phyloP scores from a whole-genome alignment of 1,140 invertebrate species.

The Cyrtorhinus lividipennis region DNA sequence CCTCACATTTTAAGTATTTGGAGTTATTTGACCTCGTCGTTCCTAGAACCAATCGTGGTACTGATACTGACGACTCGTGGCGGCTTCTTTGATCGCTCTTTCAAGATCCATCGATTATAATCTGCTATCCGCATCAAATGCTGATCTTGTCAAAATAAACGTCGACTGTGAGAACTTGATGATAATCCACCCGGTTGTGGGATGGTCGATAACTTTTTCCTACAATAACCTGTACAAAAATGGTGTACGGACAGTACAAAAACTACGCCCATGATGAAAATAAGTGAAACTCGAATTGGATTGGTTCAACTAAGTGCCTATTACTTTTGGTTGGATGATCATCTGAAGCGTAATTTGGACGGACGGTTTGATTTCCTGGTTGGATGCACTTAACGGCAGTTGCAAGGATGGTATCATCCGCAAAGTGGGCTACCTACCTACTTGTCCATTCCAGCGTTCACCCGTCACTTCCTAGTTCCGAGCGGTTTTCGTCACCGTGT shows the following conservation, averaged over 20 bases:
- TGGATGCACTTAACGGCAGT: neutral
- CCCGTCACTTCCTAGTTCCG: too few species aligned
- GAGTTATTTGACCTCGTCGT: neutral
- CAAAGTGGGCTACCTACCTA: neutral
- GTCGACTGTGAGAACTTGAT: too few species aligned
- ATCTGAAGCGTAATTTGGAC: neutral
- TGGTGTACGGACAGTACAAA: neutral
- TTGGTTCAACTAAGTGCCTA: neutral
- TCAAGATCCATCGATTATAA: too few species aligned
- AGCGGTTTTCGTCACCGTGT: too few species aligned
- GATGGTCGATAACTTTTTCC: neutral
- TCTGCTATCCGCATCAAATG: too few species aligned
- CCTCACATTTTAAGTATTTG: neutral
- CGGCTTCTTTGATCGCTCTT: neutral
- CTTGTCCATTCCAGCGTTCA: too few species aligned
- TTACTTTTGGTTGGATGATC: neutral
- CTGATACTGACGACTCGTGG: neutral
- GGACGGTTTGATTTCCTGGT: neutral
- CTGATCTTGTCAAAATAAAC: too few species aligned
- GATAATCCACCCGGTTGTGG: neutral
- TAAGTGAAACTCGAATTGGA: too few species aligned
- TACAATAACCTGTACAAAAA: constrained; percentile 5
- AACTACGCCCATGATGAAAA: neutral
- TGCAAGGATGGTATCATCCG: neutral
- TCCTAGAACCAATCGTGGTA: neutral